Evolutionary conservation across 2,888 invertebrate genomes (phyloP).

Genomic region (Oscheius sp.): DNA sequence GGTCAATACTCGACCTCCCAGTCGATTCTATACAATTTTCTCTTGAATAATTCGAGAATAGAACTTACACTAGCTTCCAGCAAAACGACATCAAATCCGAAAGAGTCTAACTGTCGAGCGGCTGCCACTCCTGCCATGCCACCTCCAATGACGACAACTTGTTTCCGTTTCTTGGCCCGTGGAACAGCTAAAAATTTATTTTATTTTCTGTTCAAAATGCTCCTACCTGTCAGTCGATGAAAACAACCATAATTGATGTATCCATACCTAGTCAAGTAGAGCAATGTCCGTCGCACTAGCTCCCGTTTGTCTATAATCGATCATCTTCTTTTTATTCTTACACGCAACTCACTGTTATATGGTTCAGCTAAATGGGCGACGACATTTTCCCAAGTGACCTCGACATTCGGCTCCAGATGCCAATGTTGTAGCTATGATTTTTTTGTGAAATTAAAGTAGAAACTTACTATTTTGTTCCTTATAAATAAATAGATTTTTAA

Average conservation of each 20-base stretch:
- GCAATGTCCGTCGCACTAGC: conserved; percentile 71
- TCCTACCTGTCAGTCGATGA: conserved; percentile 48
- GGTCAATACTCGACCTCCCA: not conserved
- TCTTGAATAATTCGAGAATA: too few species aligned
- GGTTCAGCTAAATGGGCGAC: conserved; percentile 86
- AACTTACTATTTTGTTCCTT: conserved; percentile 62
- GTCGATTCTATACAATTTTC: not conserved
- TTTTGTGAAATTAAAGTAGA: conserved; percentile 7
- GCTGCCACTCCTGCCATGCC: conserved; percentile 71
- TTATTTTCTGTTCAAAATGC: not conserved
- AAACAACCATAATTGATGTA: conserved; percentile 98
- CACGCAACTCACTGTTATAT: conserved; percentile 79
- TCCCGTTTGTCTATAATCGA: conserved; percentile 36
- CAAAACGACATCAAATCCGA: conserved; percentile 69
- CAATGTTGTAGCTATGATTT: conserved; percentile 79
- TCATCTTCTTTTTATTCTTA: not conserved
- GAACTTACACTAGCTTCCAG: conserved; percentile 64
- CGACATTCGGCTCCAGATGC: conserved; percentile 93
- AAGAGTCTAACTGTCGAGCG: conserved; percentile 64
- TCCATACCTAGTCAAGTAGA: conserved; percentile 92
- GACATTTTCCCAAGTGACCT: conserved; percentile 85
- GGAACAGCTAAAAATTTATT: not conserved
- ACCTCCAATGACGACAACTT: conserved; percentile 71
- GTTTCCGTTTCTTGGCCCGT: conserved; percentile 18
- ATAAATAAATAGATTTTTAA: conserved; percentile 55